phyloP scores from a whole-genome alignment of 2,888 invertebrate species.

The Arctia plantaginis region DNA sequence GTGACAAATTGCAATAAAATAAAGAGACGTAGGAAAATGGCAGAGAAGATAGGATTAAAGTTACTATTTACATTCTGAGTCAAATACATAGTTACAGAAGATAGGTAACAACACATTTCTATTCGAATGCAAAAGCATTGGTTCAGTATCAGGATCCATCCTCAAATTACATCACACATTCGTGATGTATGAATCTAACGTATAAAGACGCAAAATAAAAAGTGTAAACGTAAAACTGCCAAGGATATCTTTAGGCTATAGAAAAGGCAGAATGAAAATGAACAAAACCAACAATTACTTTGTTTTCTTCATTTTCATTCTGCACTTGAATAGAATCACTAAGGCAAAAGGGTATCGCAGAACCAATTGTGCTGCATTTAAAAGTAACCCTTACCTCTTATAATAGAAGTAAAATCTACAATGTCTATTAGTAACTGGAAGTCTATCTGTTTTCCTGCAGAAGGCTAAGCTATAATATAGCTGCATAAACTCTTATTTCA shows the following conservation, averaged over 20 bases:
- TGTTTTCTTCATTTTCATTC: too few relatives aligned
- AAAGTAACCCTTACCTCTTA: not conserved
- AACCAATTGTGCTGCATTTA: not conserved
- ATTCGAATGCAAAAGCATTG: not conserved
- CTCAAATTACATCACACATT: too few relatives aligned
- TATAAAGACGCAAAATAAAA: too few relatives aligned
- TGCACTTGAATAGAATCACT: too few relatives aligned
- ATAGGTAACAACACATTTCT: not conserved
- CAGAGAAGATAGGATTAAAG: not conserved
- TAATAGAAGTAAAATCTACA: not conserved
- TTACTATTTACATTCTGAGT: not conserved
- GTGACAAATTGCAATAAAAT: not conserved
- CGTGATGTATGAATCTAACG: not conserved
- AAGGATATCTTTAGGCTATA: too few relatives aligned
- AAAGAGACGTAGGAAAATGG: not conserved
- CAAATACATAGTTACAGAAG: not conserved
- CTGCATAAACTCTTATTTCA: not conserved
- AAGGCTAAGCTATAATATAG: not conserved
- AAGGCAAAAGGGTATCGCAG: too few relatives aligned
- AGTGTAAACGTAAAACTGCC: too few relatives aligned
- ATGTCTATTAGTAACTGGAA: not conserved
- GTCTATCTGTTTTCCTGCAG: not conserved
- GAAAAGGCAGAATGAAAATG: too few relatives aligned
- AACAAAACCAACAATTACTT: too few relatives aligned
- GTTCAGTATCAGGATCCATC: too few relatives aligned